These are phyloP conservation scores for Siphamia tubifer DNA, from an alignment of 2,113 vertebrate species.

Conservation along the genomic window DNA sequence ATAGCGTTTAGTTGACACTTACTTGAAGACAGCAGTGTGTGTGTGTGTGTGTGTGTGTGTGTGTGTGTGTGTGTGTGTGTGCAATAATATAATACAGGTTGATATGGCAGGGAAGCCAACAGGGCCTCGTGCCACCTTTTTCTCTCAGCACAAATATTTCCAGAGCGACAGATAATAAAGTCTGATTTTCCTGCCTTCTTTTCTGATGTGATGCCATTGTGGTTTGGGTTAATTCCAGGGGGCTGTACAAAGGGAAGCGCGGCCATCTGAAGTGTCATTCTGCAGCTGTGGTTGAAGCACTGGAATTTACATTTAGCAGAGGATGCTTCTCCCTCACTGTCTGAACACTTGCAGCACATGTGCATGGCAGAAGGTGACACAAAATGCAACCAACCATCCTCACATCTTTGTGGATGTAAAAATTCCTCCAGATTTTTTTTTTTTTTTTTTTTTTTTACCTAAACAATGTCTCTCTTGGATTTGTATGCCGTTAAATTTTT, in stretches of 20 bases:
- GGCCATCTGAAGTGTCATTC: slow-evolving; percentile 91
- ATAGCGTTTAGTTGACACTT: slow-evolving; percentile 6
- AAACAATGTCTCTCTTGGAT: too few species aligned
- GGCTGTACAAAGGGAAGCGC: slow-evolving; percentile 86
- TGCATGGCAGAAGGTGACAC: slow-evolving; percentile 90
- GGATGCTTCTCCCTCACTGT: slow-evolving; percentile 63
- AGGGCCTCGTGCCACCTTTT: slow-evolving; percentile 60
- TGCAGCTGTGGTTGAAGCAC: slow-evolving; percentile 85
- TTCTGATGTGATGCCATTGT: slow-evolving; percentile 92
- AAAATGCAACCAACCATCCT: slow-evolving; percentile 74
- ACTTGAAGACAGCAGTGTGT: slow-evolving; percentile 13
- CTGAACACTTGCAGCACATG: slow-evolving; percentile 78
- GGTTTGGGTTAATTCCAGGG: slow-evolving; percentile 91
- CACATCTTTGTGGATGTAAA: slow-evolving; percentile 19
- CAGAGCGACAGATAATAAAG: slow-evolving; percentile 84
- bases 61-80: slow-evolving; percentile 29
- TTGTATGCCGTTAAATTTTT: too few species aligned
- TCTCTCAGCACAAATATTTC: slow-evolving; percentile 76
- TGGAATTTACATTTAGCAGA: slow-evolving; percentile 84
- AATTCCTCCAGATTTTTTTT: neutral
- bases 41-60: slow-evolving; percentile 38
- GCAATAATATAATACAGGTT: slow-evolving; percentile 65
- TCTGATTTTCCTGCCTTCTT: slow-evolving; percentile 72
- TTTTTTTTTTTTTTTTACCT: neutral
- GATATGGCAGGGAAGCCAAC: slow-evolving; percentile 62